These are phyloP conservation scores for Cephus runcator DNA, from an alignment of 2,888 invertebrate genomes.

Conservation along the genomic window DNA sequence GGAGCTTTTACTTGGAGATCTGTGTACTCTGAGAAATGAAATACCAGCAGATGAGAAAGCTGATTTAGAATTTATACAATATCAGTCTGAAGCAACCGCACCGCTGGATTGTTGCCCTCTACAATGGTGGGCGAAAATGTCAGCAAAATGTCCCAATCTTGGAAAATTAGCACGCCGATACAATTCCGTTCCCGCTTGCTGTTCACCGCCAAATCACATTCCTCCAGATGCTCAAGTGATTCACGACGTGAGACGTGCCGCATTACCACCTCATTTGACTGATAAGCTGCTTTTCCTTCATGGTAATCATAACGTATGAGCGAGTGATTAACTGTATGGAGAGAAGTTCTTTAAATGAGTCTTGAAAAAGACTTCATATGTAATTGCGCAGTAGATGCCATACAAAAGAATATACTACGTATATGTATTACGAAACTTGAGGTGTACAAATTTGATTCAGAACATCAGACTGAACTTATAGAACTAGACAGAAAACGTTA, in stretches of 20 bases:
- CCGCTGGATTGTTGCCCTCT: conserved; percentile 52
- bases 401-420: background rate
- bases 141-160: conserved; percentile 46
- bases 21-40: conserved; percentile 42
- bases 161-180: conserved; percentile 43
- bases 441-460: background rate
- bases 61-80: conserved; percentile 56
- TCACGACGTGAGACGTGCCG: conserved; percentile 35
- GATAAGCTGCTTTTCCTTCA: conserved; percentile 41
- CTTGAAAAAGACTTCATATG: background rate
- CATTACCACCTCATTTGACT: conserved; percentile 35
- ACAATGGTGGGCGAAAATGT: conserved; percentile 47
- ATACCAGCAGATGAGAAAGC: conserved; percentile 65
- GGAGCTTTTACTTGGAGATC: conserved; percentile 47
- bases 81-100: conserved; percentile 50
- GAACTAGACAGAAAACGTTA: background rate
- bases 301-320: conserved; percentile 29
- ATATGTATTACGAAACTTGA: background rate
- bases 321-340: conserved; percentile 1
- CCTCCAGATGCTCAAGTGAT: conserved; percentile 35
- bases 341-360: background rate
- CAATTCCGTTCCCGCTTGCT: conserved; percentile 48
- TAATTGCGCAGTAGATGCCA: background rate
- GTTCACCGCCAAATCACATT: conserved; percentile 37
- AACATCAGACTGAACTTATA: background rate